Base-by-base conservation (phyloP, 2,113 vertebrate species). In the Excalfactoria chinensis region DNA sequence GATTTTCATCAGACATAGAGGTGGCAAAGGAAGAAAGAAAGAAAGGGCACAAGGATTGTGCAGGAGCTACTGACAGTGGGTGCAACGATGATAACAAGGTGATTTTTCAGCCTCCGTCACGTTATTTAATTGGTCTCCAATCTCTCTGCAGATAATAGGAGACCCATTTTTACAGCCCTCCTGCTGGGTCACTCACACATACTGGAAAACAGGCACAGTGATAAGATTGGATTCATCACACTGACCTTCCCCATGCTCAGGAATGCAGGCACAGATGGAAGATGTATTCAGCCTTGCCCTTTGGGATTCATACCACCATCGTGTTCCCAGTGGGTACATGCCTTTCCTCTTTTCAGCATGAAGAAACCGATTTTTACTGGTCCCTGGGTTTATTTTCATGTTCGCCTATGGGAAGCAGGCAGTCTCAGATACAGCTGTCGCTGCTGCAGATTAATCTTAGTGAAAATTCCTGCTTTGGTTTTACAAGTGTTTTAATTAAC, bases 401-500 rank as follows among this genome's bases (percentile, higher is more conserved):
- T 85, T 68, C 86, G 68, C 25, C 59, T 41, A 21, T 12, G 15
- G 72, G 51, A 87, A 81, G 43, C 64, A 77, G 43, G 86, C 72
- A 49, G 51, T 4, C 41, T 51, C 82, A 80, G 82, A 17, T 80
- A 69, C 67, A 93, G 93, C 75, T 91, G 78, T 87, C 3, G 7
- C 76, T 89, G 93, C 25, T 40, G 83, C 79, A 66, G 62, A 48
- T 59, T 86, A 81, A 88, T 51, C 83, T 46, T 46, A 18, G 64
- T 25, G 79, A 81, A 93, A 95, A 95, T 49, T 58, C 83, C 77
- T 92, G 73, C 92, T 90, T 92, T 88, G 66, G 64, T 81, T 96
- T 94, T 95, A 73, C 62, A 90, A 93, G 58, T 71, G 88, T 90
- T 92, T 94, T 95, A 92, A 93, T 96, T 91, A 96, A 88, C 1